phyloP scores from a whole-genome alignment of 92 coral and sea anemone species.

The Zoanthus sociatus region DNA sequence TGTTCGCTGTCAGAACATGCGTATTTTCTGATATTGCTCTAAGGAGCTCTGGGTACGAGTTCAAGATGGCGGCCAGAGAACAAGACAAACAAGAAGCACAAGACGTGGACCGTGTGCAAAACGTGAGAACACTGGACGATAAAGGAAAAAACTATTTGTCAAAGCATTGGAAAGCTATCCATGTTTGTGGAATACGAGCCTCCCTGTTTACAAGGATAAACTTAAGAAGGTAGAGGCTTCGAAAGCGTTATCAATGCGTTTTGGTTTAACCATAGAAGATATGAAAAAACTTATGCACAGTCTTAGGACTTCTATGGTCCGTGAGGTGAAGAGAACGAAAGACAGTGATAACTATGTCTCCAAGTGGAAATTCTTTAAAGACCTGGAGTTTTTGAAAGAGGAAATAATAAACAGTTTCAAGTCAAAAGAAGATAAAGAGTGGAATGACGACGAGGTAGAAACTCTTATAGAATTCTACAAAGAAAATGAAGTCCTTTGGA shows the following conservation, averaged over 20 bases:
- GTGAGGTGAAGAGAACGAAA: slow-evolving; percentile 51
- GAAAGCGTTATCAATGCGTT: slow-evolving; percentile 37
- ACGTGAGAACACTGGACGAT: slow-evolving; percentile 16
- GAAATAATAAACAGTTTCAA: slow-evolving; percentile 48
- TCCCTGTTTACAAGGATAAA: slow-evolving; percentile 52
- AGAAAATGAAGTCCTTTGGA: too few species aligned
- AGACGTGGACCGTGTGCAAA: not conserved
- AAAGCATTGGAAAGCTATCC: slow-evolving; percentile 51
- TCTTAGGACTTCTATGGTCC: slow-evolving; percentile 60
- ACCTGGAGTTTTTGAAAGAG: slow-evolving; percentile 47
- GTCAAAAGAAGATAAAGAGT: slow-evolving; percentile 40
- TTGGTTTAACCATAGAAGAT: slow-evolving; percentile 16
- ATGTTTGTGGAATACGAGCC: slow-evolving; percentile 58
- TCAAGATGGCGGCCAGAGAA: slow-evolving; percentile 3
- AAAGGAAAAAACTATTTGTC: slow-evolving; percentile 49
- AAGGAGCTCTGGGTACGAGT: slow-evolving; percentile 25
- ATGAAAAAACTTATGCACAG: slow-evolving; percentile 51
- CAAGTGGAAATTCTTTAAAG: slow-evolving; percentile 52
- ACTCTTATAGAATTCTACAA: not conserved
- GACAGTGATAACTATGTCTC: slow-evolving; percentile 22
- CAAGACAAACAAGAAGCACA: not conserved
- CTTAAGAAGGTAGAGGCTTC: slow-evolving; percentile 48
- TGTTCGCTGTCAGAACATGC: too few species aligned
- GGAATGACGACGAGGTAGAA: slow-evolving; percentile 47
- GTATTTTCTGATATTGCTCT: not conserved